Evolutionary conservation across 35 echinoderm and acorn worm species (phyloP).

Genomic region (Chiridota heheva): DNA sequence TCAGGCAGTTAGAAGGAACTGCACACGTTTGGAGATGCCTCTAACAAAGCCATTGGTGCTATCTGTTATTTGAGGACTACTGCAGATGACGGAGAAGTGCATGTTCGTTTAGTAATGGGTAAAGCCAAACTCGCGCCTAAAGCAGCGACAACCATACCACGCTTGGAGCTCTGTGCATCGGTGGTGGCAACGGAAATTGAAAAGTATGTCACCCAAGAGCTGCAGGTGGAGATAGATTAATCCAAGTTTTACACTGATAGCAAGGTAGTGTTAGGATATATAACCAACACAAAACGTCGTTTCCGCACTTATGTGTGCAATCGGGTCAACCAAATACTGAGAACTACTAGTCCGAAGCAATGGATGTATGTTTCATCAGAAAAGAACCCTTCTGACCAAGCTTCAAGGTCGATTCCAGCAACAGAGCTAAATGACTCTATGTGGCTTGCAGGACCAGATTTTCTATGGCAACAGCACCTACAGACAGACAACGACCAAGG

Average conservation of each 20-base stretch:
- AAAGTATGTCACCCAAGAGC: constrained; percentile 28
- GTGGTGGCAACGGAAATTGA: constrained; percentile 38
- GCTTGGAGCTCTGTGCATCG: constrained; percentile 52
- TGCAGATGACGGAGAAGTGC: not conserved
- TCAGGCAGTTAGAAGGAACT: constrained; percentile 13
- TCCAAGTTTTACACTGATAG: constrained; percentile 37
- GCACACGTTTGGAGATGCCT: constrained; percentile 45
- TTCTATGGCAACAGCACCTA: not conserved
- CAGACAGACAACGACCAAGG: not conserved
- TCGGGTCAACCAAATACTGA: constrained; percentile 19
- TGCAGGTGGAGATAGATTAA: constrained; percentile 17
- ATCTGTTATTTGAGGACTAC: constrained; percentile 27
- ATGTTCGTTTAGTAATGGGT: constrained; percentile 55
- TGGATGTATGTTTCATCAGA: constrained; percentile 32
- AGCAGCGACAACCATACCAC: constrained; percentile 52
- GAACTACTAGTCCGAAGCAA: constrained; percentile 9
- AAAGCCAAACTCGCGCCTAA: constrained; percentile 53
- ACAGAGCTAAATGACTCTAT: constrained; percentile 22
- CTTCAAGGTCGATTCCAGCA: constrained; percentile 21
- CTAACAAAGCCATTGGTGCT: constrained; percentile 46
- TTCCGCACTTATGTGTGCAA: constrained; percentile 41
- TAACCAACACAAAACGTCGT: constrained; percentile 23
- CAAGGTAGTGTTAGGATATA: constrained; percentile 36
- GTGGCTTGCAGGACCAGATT: constrained; percentile 29
- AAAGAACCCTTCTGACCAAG: constrained; percentile 43